Conservation (phyloP, 2,888 invertebrate species). For the Argyresthia albistria region DNA sequence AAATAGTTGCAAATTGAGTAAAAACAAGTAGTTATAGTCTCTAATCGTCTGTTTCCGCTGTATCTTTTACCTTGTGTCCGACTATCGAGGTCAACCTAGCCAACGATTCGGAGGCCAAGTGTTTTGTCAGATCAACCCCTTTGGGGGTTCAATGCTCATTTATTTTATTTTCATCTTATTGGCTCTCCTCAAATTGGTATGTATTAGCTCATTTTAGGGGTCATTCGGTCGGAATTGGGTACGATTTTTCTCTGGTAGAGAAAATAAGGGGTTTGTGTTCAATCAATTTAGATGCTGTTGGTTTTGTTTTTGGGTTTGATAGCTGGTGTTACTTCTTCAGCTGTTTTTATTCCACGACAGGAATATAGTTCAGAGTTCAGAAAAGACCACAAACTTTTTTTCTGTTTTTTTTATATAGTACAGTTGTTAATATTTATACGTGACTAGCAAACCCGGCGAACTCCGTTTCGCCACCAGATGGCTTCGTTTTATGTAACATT, state of each 20-base stretch:
- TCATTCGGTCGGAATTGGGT: neutral
- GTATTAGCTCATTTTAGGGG: neutral
- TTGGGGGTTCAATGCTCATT: conserved; percentile 5
- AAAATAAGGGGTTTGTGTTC: no score
- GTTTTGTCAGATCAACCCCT: conserved; percentile 7
- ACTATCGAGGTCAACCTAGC: neutral
- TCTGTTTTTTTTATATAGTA: no score
- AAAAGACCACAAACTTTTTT: no score
- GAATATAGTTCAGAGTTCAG: no score
- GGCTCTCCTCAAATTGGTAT: conserved; percentile 1
- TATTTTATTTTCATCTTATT: conserved; percentile 6
- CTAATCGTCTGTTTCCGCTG: neutral
- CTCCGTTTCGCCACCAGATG: no score
- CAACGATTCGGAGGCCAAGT: conserved; percentile 5
- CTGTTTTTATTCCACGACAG: neutral
- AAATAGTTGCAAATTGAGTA: no score
- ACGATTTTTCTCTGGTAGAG: neutral
- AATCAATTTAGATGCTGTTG: neutral
- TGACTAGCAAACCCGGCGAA: no score
- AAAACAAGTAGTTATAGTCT: no score
- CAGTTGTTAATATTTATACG: no score
- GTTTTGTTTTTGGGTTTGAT: neutral
- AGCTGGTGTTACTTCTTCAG: neutral
- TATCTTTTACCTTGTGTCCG: neutral
- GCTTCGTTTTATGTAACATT: no score